These are phyloP conservation scores for Girardia tigrina DNA, from an alignment of 2,888 invertebrate species.

Conservation along the genomic window DNA sequence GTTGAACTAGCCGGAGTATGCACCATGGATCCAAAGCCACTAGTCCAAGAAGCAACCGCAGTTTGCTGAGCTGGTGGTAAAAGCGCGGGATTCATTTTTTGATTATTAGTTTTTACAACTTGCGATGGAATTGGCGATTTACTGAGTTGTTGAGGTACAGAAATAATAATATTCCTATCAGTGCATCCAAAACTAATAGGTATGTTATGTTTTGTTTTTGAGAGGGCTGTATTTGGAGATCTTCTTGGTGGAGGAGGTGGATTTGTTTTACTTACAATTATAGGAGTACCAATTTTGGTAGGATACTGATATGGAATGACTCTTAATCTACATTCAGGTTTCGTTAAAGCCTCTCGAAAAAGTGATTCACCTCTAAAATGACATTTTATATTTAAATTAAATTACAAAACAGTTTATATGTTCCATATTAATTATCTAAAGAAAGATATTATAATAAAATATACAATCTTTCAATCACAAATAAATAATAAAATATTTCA, in stretches of 20 bases:
- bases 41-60: neutral
- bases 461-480: no score
- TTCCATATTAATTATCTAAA: no score
- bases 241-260: neutral
- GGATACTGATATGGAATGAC: neutral
- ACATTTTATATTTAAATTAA: no score
- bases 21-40: neutral
- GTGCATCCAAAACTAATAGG: neutral
- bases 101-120: neutral
- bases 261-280: neutral
- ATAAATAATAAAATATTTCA: no score
- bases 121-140: neutral
- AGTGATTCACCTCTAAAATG: neutral
- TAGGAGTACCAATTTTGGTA: neutral
- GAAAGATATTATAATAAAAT: no score
- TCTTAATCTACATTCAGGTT: conserved; percentile 6
- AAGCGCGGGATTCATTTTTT: conserved; percentile 3
- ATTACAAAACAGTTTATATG: no score
- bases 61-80: neutral
- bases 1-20: conserved; percentile 16
- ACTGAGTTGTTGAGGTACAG: neutral
- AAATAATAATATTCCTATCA: neutral
- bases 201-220: neutral
- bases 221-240: conserved; percentile 6
- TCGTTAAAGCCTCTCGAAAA: conserved; percentile 6